Evolutionary conservation across 2,888 invertebrate species (phyloP).

Genomic region (Vesta saturnalis): DNA sequence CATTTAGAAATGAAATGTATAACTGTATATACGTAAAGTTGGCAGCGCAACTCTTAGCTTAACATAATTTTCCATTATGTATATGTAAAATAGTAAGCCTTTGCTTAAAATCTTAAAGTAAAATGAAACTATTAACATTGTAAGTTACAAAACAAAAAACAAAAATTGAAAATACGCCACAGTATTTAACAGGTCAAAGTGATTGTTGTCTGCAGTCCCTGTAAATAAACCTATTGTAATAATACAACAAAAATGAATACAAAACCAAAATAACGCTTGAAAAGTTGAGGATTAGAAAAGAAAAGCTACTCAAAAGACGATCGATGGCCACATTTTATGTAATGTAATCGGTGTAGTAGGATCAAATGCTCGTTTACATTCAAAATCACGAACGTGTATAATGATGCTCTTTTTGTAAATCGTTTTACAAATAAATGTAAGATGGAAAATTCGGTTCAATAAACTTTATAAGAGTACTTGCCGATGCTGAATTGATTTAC

Average conservation of each 20-base stretch:
- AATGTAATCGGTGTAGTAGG: constrained; percentile 26
- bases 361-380: constrained; percentile 33
- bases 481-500: neutral
- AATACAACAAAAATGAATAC: neutral
- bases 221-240: too few relatives aligned
- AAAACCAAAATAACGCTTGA: too few relatives aligned
- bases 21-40: neutral
- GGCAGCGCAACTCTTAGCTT: neutral
- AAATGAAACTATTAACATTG: constrained; percentile 4
- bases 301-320: constrained; percentile 10
- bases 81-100: neutral
- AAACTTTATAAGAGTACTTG: neutral
- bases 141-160: too few relatives aligned
- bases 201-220: too few relatives aligned
- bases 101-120: neutral
- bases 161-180: too few relatives aligned
- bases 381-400: constrained; percentile 31
- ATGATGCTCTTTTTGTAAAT: constrained; percentile 27
- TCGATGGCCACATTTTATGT: constrained; percentile 27
- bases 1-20: constrained; percentile 4
- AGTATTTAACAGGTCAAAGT: too few relatives aligned
- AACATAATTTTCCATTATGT: neutral
- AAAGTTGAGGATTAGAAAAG: neutral
- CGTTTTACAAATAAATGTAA: constrained; percentile 20
- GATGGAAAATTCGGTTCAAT: neutral